Conservation (phyloP, 2,113 vertebrate species). For the Pelobates fuscus region DNA sequence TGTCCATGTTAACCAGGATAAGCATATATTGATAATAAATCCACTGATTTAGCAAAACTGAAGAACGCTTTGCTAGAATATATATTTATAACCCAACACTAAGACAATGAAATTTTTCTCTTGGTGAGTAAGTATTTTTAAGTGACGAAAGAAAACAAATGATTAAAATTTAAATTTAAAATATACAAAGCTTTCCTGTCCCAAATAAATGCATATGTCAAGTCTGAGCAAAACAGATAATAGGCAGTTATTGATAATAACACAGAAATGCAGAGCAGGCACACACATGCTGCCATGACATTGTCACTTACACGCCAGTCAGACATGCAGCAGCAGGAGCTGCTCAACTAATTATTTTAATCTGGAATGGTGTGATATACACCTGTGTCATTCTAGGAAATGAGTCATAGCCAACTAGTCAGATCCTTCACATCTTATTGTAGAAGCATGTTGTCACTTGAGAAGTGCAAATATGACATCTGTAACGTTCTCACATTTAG, state of each 20-base stretch:
- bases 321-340: neutral
- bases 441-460: neutral
- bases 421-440: neutral
- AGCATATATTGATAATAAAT: too few species aligned
- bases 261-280: neutral
- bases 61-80: too few species aligned
- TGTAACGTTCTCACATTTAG: neutral
- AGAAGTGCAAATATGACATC: slow-evolving; percentile 7
- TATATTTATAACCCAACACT: neutral
- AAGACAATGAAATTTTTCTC: neutral
- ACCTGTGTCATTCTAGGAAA: slow-evolving; percentile 2
- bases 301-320: neutral
- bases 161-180: neutral
- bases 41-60: too few species aligned
- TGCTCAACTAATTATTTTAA: neutral
- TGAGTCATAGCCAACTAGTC: neutral
- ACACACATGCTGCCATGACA: neutral
- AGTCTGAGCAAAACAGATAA: slow-evolving; percentile 1
- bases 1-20: too few species aligned
- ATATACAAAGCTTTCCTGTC: neutral
- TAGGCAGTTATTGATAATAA: neutral
- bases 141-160: neutral
- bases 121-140: neutral
- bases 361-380: neutral
- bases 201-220: neutral